These are phyloP conservation scores for Megaceryle maxima DNA, from an alignment of 2,113 vertebrate species.

Conservation along the genomic window DNA sequence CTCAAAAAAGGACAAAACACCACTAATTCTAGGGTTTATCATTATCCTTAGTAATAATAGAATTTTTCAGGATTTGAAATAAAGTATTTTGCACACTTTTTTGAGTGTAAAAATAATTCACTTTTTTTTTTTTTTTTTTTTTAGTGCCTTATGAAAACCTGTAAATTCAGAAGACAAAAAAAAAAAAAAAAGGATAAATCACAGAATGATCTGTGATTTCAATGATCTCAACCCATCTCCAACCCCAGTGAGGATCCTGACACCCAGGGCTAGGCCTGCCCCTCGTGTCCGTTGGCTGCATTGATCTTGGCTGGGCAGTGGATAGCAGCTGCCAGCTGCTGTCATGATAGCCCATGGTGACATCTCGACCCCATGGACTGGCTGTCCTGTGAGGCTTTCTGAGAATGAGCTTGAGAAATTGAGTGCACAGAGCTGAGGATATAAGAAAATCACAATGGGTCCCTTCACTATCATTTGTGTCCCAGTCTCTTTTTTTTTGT, in stretches of 20 bases:
- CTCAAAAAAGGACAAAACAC: not conserved
- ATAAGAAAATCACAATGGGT: not conserved
- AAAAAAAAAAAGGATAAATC: not conserved
- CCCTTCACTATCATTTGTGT: too few relatives aligned
- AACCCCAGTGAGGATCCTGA: not conserved
- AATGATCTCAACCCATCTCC: fast-evolving
- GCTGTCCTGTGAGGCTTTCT: not conserved
- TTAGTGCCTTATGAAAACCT: not conserved
- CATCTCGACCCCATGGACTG: not conserved
- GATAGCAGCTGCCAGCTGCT: not conserved
- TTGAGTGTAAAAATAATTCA: not conserved
- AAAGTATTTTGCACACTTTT: not conserved
- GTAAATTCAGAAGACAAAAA: not conserved
- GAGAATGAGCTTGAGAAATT: not conserved
- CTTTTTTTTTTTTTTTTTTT: not conserved
- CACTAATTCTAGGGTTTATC: not conserved
- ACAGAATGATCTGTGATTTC: not conserved
- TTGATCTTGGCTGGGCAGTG: fast-evolving
- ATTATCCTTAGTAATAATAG: not conserved
- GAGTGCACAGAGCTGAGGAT: not conserved
- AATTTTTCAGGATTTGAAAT: not conserved
- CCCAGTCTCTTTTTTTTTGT: too few relatives aligned
- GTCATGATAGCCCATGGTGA: too few relatives aligned
- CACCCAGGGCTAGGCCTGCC: not conserved
- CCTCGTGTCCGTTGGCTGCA: fast-evolving